Evolutionary conservation across 2,797 vertebrate genomes (phyloP), one percentile per base, ranked within the genome.

Genomic region (Prunella strophiata): DNA sequence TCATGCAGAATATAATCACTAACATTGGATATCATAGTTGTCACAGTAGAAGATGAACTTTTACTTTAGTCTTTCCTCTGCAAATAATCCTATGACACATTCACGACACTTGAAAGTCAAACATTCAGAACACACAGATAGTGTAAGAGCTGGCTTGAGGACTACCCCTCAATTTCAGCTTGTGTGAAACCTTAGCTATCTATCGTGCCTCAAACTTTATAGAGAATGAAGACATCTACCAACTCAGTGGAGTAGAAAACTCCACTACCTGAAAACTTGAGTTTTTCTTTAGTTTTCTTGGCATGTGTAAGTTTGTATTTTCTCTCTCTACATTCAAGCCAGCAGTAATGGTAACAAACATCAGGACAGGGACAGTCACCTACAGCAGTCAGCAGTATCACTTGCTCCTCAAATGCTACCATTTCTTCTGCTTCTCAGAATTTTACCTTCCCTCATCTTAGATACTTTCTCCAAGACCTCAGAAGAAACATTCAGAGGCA

Each of bases 171-270:
- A 54, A 42, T 32, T 74, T 50, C 13, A 16, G 30, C 20, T 77
- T 42, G 7, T 22, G 16, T 52, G 34, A 74, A 79, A 61, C 29
- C 3, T 15, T 52, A 74, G 22, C 3, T 38, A 52, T 3, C 14
- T 40, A 67, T 22, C 45, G 57, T 0, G 0, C 12, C 16, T 83
- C n/a, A 36, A 61, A 26, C 1, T 3, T n/a, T 14, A 43, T 0
- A 34, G 0, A 48, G 9, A 68, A 36, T 15, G 7, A 67, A 48
- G n/a, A 88, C 25, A 62, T 4, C 8, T 11, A 51, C 13, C 27
- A 66, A 10, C 6, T 73, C 65, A 13, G 20, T 14, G 7, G 8
- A 34, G 16, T 10, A 21, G 42, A 34, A 57, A 57, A 30, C 40
- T 48, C n/a, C 11, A 19, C 48, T 58, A 79, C 3, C 3, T 29